These are phyloP conservation scores for Nasonovia ribisnigri DNA, from an alignment of 2,888 invertebrate genomes.

Conservation along the genomic window DNA sequence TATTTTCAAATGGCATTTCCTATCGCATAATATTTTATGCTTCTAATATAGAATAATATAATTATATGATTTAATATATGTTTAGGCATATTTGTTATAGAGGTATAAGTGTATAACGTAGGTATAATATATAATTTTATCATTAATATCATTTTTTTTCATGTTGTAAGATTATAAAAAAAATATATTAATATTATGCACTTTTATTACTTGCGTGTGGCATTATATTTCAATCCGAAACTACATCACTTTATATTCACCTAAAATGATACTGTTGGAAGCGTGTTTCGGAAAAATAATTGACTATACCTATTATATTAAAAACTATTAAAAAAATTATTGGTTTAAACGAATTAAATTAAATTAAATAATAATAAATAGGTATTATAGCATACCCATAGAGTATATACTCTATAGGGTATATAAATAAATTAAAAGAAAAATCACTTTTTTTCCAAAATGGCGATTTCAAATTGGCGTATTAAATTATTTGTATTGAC, in stretches of 20 bases:
- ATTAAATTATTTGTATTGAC: no score
- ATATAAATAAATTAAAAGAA: no score
- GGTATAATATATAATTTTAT: neutral
- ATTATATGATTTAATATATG: neutral
- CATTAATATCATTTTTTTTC: neutral
- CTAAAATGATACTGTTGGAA: neutral
- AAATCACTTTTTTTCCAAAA: no score
- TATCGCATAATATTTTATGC: neutral
- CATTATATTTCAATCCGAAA: neutral
- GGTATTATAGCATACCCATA: no score
- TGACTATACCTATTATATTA: neutral
- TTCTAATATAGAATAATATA: neutral
- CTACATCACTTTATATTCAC: neutral
- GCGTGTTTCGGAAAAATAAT: neutral
- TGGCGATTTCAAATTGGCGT: no score
- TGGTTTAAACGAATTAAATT: neutral
- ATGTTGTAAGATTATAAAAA: neutral
- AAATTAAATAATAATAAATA: neutral
- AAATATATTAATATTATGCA: constrained; percentile 2
- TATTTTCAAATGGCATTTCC: neutral
- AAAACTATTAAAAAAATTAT: neutral
- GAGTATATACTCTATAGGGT: no score
- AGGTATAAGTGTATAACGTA: neutral
- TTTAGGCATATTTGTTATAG: neutral
- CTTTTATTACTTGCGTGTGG: neutral